A percentile compares a stretch with the other conserved stretches of the same genome.
phyloP scores from a whole-genome alignment of 2,797 vertebrate species.

The Syngnathus rostellatus region DNA sequence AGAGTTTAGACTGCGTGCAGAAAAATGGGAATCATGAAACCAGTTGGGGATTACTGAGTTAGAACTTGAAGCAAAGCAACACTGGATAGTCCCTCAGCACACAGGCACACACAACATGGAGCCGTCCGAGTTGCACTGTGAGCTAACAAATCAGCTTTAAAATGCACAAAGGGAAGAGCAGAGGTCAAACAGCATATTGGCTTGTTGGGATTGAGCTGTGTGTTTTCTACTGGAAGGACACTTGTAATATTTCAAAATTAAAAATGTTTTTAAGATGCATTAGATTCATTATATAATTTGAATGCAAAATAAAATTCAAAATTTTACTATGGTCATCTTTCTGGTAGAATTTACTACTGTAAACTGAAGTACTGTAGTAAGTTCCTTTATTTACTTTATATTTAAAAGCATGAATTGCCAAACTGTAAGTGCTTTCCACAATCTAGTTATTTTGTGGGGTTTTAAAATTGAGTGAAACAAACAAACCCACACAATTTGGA shows the following conservation, averaged over 20 bases:
- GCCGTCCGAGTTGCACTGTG: conserved; percentile 2
- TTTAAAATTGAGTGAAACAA: not conserved
- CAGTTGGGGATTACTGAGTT: conserved; percentile 31
- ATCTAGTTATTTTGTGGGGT: not conserved
- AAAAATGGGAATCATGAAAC: not conserved
- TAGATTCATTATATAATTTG: not conserved
- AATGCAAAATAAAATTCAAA: not conserved
- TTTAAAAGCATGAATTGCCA: not conserved
- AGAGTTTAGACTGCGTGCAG: not conserved
- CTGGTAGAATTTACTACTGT: not conserved
- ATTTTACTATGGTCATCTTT: too few species aligned
- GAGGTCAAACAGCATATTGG: conserved; percentile 29
- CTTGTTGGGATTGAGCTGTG: not conserved
- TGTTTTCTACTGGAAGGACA: not conserved
- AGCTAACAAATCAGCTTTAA: conserved; percentile 25
- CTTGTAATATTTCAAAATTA: not conserved
- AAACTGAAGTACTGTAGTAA: not conserved
- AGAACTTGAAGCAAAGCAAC: conserved; percentile 15
- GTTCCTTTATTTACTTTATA: not conserved
- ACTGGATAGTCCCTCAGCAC: conserved; percentile 42
- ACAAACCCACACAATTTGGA: not conserved
- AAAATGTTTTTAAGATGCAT: not conserved
- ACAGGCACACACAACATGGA: conserved; percentile 7
- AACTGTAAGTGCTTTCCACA: not conserved
- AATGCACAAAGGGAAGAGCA: conserved; percentile 26